Base-by-base conservation (phyloP, 2,888 invertebrate species). In the Maniola hyperantus region DNA sequence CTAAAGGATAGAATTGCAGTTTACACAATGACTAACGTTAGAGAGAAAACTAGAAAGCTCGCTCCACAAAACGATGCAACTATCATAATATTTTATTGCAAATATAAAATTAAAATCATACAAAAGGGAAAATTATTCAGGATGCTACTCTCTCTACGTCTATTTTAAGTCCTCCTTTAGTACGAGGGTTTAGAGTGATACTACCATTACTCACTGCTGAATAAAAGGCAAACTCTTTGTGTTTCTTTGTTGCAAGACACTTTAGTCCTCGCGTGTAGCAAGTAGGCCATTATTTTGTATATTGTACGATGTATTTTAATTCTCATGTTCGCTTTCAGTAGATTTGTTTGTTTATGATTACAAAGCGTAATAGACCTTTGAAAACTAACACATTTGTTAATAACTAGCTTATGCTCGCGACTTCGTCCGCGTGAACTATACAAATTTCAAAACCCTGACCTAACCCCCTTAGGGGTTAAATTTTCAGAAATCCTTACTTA, bases 191-290 rank as follows among this genome's bases (percentile, higher is more conserved):
- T 70, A 68, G 68, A 70, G 70, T 64, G 62, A 68, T 66, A 42
- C 68, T 48, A 58, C 68, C 64, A 68, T 70, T 68, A 68, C 50
- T 69, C 68, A 71, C 55, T 65, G 68, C 50, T 68, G 39, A 64
- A 71, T 66, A 69, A 71, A 71, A 69, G 62, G 68, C 68, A 65
- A 71, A 71, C 66, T 69, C 71, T 69, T 68, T 71, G 68, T 67
- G 60, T 69, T 71, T 66, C 68, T 66, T 64, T 71, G 64, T 66
- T 68, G 66, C 59, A 58, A 69, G 65, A 65, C 62, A 65, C 71
- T 62, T 63, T 61, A 64, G 66, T 34, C 51, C 64, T 61, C 60
- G 60, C 67, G 69, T 61, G 61, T 64, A 58, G 46, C 34, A 65
- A 67, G 36, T 58, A 59, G 62, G 53, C 55, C 36, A 53, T 59